Conservation (phyloP, 2,888 invertebrate species). For the Catotricha subobsoleta region DNA sequence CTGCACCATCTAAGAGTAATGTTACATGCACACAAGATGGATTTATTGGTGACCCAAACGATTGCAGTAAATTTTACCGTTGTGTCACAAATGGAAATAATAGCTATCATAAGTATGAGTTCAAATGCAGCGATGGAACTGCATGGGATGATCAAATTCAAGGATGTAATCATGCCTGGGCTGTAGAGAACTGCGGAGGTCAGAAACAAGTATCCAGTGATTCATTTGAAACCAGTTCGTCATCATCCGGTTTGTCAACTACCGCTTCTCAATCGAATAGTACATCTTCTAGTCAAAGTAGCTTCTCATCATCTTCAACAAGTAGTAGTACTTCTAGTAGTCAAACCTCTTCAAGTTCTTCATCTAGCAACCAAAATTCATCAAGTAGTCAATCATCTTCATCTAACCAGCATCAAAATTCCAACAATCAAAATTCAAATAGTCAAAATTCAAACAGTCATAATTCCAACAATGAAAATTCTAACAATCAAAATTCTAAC, state of each 20-base stretch:
- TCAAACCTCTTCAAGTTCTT: slow-evolving; percentile 27
- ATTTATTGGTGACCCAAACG: slow-evolving; percentile 45
- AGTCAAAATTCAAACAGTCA: neutral
- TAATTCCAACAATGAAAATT: neutral
- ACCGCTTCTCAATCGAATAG: no score
- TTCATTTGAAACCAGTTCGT: no score
- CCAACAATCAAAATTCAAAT: neutral
- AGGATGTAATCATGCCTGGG: slow-evolving; percentile 49
- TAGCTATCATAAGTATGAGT: slow-evolving; percentile 36
- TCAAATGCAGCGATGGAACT: slow-evolving; percentile 48
- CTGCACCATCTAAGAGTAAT: slow-evolving; percentile 8
- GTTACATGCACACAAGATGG: slow-evolving; percentile 34
- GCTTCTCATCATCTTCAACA: slow-evolving; percentile 40
- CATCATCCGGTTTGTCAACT: no score
- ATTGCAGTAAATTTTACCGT: slow-evolving; percentile 60
- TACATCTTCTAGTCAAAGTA: slow-evolving; percentile 42
- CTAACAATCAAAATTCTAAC: slow-evolving; percentile 7
- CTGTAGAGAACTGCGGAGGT: slow-evolving; percentile 32
- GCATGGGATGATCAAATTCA: slow-evolving; percentile 52
- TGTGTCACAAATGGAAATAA: slow-evolving; percentile 47
- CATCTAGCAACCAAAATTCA: neutral
- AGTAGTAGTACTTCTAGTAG: slow-evolving; percentile 43
- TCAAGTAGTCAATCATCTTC: neutral
- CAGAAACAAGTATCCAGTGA: slow-evolving; percentile 61
- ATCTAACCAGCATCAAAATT: neutral